These are phyloP conservation scores for Melanerpes formicivorus DNA, from an alignment of 2,113 vertebrate species.

Conservation along the genomic window DNA sequence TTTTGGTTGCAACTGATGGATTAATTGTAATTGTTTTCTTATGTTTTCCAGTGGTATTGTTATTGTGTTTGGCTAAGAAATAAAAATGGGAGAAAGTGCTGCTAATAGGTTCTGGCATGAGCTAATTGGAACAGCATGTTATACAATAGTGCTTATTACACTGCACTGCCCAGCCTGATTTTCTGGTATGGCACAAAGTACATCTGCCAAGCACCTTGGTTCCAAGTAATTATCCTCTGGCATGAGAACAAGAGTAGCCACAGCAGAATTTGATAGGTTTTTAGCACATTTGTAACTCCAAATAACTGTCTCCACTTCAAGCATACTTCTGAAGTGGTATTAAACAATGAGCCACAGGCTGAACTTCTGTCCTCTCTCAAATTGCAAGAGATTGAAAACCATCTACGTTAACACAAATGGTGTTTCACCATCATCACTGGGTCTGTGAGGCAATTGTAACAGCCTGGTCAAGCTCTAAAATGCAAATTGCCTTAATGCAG, in stretches of 20 bases:
- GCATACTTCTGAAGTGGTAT: neutral
- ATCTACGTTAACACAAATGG: neutral
- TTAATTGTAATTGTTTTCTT: neutral
- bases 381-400: neutral
- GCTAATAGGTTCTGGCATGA: constrained; percentile 8
- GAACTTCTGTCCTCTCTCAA: neutral
- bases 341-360: neutral
- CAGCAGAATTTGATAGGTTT: neutral
- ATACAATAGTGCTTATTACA: neutral
- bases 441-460: neutral
- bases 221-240: constrained; percentile 1
- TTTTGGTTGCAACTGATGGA: neutral
- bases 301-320: neutral
- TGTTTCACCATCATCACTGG: neutral
- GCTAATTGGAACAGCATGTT: neutral
- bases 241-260: neutral
- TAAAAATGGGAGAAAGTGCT: constrained; percentile 12
- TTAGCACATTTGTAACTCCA: neutral
- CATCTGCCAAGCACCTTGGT: neutral
- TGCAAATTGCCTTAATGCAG: neutral
- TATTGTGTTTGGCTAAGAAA: constrained; percentile 11
- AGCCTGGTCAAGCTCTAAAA: neutral
- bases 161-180: neutral
- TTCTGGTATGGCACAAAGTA: constrained; percentile 27
- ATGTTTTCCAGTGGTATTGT: neutral